phyloP scores from a whole-genome alignment of 2,888 invertebrate species.

The Caenorhabditis becei region DNA sequence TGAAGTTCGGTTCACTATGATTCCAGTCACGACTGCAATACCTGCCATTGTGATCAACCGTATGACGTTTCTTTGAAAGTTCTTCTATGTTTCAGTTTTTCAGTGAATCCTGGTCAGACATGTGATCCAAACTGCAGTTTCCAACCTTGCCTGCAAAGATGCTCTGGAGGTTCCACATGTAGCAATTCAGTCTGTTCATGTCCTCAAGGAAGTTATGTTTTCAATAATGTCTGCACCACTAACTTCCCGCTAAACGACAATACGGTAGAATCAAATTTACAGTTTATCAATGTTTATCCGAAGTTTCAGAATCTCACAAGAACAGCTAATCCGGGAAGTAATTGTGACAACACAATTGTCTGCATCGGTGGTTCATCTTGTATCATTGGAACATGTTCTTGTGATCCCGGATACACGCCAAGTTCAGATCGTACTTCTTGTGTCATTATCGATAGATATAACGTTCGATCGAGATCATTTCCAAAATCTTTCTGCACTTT shows the following conservation, averaged over 20 bases:
- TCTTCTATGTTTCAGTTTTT: not conserved
- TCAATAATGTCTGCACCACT: slow-evolving; percentile 56
- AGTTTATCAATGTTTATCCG: too few relatives aligned
- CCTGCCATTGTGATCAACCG: slow-evolving; percentile 40
- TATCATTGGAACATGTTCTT: slow-evolving; percentile 77
- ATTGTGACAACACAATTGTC: slow-evolving; percentile 73
- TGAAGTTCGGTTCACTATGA: slow-evolving; percentile 53
- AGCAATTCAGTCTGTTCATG: slow-evolving; percentile 76
- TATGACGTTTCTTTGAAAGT: not conserved
- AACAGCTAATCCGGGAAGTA: slow-evolving; percentile 76
- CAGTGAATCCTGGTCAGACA: slow-evolving; percentile 74
- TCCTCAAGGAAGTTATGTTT: slow-evolving; percentile 66
- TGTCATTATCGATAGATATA: slow-evolving; percentile 52
- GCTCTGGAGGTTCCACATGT: slow-evolving; percentile 76
- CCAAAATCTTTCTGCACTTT: slow-evolving; percentile 60
- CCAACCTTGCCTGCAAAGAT: slow-evolving; percentile 69
- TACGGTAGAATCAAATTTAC: not conserved
- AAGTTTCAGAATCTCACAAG: slow-evolving; percentile 32
- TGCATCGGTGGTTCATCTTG: slow-evolving; percentile 80
- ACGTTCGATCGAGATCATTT: slow-evolving; percentile 63
- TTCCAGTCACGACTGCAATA: slow-evolving; percentile 37
- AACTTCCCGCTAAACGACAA: slow-evolving; percentile 47
- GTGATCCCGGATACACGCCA: slow-evolving; percentile 77
- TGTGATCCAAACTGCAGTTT: slow-evolving; percentile 76
- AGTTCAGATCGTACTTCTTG: slow-evolving; percentile 72